Evolutionary conservation across 2,113 vertebrate genomes (phyloP).

Genomic region (Axis porcinus): DNA sequence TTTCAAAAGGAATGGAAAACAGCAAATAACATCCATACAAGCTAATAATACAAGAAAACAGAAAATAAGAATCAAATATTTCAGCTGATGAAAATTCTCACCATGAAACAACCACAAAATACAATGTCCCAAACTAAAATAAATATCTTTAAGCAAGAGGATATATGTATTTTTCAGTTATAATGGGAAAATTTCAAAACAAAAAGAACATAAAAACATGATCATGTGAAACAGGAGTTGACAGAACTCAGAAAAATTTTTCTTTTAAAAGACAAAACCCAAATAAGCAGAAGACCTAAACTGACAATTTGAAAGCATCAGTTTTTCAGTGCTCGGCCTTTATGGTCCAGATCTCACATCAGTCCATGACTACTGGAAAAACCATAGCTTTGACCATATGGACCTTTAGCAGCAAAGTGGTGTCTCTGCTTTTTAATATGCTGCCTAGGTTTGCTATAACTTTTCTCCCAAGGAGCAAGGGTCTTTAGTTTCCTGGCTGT

Average conservation of each 20-base stretch:
- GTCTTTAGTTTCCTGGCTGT: neutral
- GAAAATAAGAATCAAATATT: neutral
- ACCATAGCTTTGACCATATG: neutral
- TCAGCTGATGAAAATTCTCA: neutral
- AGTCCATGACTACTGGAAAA: neutral
- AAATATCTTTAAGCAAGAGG: neutral
- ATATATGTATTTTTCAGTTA: neutral
- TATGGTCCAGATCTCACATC: neutral
- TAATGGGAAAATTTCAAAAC: neutral
- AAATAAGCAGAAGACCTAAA: neutral
- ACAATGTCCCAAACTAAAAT: neutral
- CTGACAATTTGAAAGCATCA: neutral
- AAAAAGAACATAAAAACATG: neutral
- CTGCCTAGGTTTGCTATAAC: neutral
- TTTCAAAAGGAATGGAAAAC: neutral
- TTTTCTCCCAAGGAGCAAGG: neutral
- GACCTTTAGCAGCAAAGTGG: neutral
- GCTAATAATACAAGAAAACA: neutral
- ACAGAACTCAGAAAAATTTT: neutral
- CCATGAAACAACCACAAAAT: neutral
- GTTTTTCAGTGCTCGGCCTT: neutral
- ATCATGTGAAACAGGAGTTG: neutral
- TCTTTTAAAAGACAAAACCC: neutral
- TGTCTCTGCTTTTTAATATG: neutral
- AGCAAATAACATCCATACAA: neutral